Percentiles rank a stretch among this genome's conserved stretches.
These are phyloP conservation scores for Physocephala rufipes DNA, from an alignment of 2,888 invertebrate genomes.

Conservation along the genomic window DNA sequence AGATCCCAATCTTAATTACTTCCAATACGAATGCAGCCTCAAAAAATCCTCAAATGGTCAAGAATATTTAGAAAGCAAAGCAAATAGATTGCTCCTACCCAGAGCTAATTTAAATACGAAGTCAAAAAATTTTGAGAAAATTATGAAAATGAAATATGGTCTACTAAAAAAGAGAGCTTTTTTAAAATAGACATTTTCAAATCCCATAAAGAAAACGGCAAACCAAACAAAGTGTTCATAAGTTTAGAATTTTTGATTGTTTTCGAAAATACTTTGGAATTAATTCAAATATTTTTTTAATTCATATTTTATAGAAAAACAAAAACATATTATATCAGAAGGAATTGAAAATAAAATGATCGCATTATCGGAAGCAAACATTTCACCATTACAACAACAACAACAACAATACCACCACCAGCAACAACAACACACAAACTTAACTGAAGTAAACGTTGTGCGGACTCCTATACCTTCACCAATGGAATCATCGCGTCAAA, in stretches of 20 bases:
- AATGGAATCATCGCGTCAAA: slow-evolving; percentile 59
- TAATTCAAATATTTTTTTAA: too few relatives aligned
- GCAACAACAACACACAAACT: slow-evolving; percentile 36
- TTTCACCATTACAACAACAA: slow-evolving; percentile 45
- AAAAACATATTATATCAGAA: slow-evolving; percentile 55
- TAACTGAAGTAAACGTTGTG: slow-evolving; percentile 17
- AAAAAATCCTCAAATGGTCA: not conserved
- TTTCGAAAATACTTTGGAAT: too few relatives aligned
- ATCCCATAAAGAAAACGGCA: not conserved
- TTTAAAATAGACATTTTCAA: slow-evolving; percentile 9
- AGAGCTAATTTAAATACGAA: slow-evolving; percentile 19
- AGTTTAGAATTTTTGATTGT: not conserved
- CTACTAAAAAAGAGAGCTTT: slow-evolving; percentile 26
- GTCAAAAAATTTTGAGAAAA: slow-evolving; percentile 31
- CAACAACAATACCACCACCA: not conserved
- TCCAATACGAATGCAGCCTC: not conserved
- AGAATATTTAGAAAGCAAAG: not conserved
- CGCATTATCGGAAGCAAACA: slow-evolving; percentile 48
- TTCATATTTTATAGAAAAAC: slow-evolving; percentile 52
- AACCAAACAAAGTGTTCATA: not conserved
- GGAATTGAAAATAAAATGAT: not conserved
- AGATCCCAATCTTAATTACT: not conserved
- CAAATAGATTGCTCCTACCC: not conserved
- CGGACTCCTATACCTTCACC: slow-evolving; percentile 46
- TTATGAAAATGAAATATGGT: slow-evolving; percentile 37